Evolutionary conservation across 2,113 vertebrate genomes (phyloP), one percentile per base, ranked within the genome.

Genomic region (Coturnix japonica): DNA sequence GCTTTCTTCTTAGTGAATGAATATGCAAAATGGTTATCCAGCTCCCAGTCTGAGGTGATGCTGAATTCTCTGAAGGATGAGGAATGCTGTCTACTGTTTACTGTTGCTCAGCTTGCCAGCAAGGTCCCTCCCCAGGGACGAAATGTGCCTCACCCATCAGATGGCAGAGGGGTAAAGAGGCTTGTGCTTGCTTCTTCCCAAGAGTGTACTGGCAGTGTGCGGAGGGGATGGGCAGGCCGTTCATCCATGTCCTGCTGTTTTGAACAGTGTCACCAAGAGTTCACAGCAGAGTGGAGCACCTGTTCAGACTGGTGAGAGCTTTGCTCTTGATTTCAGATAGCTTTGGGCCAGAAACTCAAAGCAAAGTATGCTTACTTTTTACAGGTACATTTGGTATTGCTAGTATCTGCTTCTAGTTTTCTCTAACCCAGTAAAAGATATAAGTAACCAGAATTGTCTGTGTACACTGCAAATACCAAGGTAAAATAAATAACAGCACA

Each of bases 361-460:
- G 49, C 7, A 41, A 10, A 35, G 39, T 25, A 7, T 3, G 3
- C 49, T 81, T 53, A 6, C 21, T 90, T 96, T 95, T 64, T 43
- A 59, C 44, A 79, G 51, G 79, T 95, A 75, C 28, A 19, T 2
- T 72, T 75, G 75, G n/a, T 41, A 61, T 73, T 88, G 74, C 47
- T 61, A 8, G 26, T 59, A 57, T 87, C 60, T 81, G 57, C n/a
- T 81, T 89, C 66, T 61, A 49, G 56, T 86, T 84, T 93, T 84
- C 39, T 80, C 39, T 73, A 60, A 79, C 46, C 5, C 46, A 30
- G 11, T 69, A 25, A 49, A 64, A 71, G 31, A 14, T 64, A 33
- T 22, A 25, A 47, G 66, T 83, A 63, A 56, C 81, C 70, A 73
- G 72, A 79, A 47, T 60, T 78, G 22, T 59, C 49, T 79, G 4